Evolutionary conservation across 2,113 vertebrate genomes (phyloP), one percentile per base, ranked within the genome.

Genomic region (Nothoprocta perdicaria): DNA sequence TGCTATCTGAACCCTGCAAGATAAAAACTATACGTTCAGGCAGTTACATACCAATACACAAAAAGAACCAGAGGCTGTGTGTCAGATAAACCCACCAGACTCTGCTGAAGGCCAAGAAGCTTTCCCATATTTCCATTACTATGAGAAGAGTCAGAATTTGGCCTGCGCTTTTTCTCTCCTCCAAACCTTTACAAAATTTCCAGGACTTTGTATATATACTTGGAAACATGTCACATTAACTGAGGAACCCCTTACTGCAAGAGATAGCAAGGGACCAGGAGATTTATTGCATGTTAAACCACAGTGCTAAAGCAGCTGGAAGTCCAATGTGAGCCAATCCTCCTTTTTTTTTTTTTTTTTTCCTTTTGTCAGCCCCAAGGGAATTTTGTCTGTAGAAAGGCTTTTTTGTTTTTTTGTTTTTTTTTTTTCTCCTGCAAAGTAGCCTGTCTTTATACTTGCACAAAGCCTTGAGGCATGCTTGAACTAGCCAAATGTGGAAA

Each of bases 21-120:
- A 93, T 68, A 92, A 93, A 93, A 89, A 38, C 53, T 86, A 71
- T 80, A 43, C 41, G 52, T 11, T 57, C 67, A 80, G 67, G 86
- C 79, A 91, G 62, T 12, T 60, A 57, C 66, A 76, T 69, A 14
- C 22, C 23, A 73, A 17, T 16, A 58, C 11, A 62, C 14, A 86
- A 73, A 68, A 73, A 13, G 27, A 92, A 61, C 8, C 66, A 66
- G 62, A 84, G 53, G 13, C 81, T 67, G 76, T 23, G 58, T 8
- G 27, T 17, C 17, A 53, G 1, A 12, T 19, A 72, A 72, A n/a
- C 31, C 72, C 80, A 43, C 0, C 11, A 11, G 52, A 76, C 35
- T 13, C 9, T 65, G 58, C 26, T 38, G 21, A 38, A 69, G 82
- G 76, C 22, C 73, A 83, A 71, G 24, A 24, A 66, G 19, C 2